A percentile compares a stretch with the other conserved stretches of the same genome.
phyloP scores from a whole-genome alignment of 2,797 vertebrate species.

The Liparis tanakae region DNA sequence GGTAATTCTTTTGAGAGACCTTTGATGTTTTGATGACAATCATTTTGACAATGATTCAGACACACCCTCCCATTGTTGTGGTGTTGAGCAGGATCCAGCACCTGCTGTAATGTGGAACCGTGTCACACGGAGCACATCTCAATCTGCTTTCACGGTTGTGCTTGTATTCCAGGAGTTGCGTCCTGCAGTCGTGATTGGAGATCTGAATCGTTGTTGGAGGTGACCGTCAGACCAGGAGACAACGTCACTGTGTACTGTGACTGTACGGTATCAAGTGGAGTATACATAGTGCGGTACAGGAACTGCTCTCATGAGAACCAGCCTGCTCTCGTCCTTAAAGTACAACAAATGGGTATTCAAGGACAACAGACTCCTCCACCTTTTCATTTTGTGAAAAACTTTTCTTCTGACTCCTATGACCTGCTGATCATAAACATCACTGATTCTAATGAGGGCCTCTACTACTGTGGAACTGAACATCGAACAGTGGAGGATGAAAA shows the following conservation, averaged over 20 bases:
- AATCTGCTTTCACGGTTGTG: not conserved
- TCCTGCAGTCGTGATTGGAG: not conserved
- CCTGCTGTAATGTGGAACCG: not conserved
- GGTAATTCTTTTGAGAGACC: constrained; percentile 8
- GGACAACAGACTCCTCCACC: not conserved
- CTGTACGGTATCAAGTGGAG: not conserved
- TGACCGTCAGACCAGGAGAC: constrained; percentile 43
- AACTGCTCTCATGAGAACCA: constrained; percentile 60
- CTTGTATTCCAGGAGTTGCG: constrained; percentile 37
- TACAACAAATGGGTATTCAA: too few relatives aligned
- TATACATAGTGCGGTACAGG: constrained; percentile 54
- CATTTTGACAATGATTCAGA: not conserved
- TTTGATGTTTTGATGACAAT: not conserved
- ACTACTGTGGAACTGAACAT: constrained; percentile 56
- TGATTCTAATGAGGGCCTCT: constrained; percentile 48
- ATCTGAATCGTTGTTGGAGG: constrained; percentile 27
- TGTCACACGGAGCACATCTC: not conserved
- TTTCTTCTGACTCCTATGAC: constrained; percentile 34
- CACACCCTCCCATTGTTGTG: not conserved
- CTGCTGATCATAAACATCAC: constrained; percentile 56
- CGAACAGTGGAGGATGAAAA: accelerated
- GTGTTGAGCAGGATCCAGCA: not conserved
- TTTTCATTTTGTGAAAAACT: constrained; percentile 24
- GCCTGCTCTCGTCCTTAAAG: constrained; percentile 37
- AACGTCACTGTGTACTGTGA: constrained; percentile 65